Evolutionary conservation across 2,113 vertebrate genomes (phyloP).

Genomic region (Anser brachyrhynchus): DNA sequence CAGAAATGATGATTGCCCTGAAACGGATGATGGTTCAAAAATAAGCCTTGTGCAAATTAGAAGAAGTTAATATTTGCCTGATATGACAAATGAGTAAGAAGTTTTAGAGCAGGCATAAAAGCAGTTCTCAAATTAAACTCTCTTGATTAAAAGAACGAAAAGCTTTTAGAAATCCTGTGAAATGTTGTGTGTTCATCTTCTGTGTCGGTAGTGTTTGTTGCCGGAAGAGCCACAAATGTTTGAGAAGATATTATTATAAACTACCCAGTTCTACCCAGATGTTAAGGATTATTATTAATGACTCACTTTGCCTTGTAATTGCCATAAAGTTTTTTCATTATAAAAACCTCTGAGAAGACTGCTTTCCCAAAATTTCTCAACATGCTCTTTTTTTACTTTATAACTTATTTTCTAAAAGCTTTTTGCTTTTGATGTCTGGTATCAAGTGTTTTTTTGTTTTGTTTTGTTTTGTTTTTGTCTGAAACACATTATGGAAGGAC

Average conservation of each 20-base stretch:
- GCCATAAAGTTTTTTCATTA: slow-evolving; percentile 26
- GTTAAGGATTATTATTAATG: slow-evolving; percentile 42
- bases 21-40: slow-evolving; percentile 19
- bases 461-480: background rate
- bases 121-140: background rate
- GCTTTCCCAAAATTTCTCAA: slow-evolving; percentile 13
- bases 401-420: background rate
- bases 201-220: background rate
- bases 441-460: background rate
- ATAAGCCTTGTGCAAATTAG: background rate
- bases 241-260: slow-evolving; percentile 21
- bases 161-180: slow-evolving; percentile 13
- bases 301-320: slow-evolving; percentile 35
- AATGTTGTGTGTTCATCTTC: slow-evolving; percentile 4
- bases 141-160: slow-evolving; percentile 19
- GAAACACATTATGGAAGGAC: background rate
- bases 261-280: slow-evolving; percentile 17
- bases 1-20: background rate
- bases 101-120: background rate
- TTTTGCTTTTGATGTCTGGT: background rate
- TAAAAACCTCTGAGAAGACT: slow-evolving; percentile 10
- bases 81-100: background rate
- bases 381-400: background rate
- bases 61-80: background rate
- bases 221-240: background rate